Evolutionary conservation across 2,113 vertebrate genomes (phyloP).

Genomic region (Bujurquina vittata): DNA sequence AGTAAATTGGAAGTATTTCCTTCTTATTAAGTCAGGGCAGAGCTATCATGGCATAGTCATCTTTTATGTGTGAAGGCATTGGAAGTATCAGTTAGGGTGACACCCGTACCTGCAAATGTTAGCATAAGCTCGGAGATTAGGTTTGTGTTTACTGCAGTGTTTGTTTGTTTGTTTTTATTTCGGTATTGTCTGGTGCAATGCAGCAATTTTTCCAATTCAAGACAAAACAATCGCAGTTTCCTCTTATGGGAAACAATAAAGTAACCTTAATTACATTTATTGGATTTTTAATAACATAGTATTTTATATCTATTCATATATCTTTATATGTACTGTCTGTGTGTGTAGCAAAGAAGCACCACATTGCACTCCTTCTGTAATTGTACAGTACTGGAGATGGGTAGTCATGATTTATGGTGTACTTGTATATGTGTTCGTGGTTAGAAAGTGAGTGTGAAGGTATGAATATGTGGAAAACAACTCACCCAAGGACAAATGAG

Average conservation of each 20-base stretch:
- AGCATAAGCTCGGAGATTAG: background rate
- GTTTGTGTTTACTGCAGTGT: background rate
- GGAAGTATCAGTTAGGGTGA: background rate
- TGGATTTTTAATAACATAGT: background rate
- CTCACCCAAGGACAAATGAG: background rate
- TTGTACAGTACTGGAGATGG: background rate
- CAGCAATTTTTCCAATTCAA: background rate
- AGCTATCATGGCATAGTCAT: background rate
- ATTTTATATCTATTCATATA: background rate
- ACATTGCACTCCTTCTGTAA: background rate
- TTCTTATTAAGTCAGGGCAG: background rate
- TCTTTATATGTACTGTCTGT: background rate
- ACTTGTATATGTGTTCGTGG: background rate
- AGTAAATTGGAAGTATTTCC: background rate
- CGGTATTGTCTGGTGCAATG: background rate
- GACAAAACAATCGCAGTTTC: background rate
- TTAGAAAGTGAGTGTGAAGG: background rate
- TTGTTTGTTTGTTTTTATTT: background rate
- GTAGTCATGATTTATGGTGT: background rate
- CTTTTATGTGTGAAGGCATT: background rate
- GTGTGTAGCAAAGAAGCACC: background rate
- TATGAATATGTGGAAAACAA: background rate
- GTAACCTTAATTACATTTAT: background rate
- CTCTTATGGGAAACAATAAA: background rate
- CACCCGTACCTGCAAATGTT: background rate